These are phyloP conservation scores for Gonocerus acuteangulatus DNA, from an alignment of 2,888 invertebrate genomes.

Conservation along the genomic window DNA sequence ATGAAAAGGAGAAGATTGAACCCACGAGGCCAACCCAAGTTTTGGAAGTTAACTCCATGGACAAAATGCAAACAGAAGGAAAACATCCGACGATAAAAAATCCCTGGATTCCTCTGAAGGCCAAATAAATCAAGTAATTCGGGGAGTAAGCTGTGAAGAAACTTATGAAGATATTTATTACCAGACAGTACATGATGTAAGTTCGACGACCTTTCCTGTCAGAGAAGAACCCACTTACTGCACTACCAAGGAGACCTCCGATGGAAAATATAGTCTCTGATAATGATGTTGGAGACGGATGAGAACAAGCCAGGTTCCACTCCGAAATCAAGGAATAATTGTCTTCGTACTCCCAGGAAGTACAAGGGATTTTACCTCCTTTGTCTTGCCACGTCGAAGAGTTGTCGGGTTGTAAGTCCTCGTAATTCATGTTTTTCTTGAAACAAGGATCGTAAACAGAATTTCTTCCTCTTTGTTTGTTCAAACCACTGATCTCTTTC, in stretches of 20 bases:
- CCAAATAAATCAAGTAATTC: neutral
- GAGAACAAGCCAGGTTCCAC: neutral
- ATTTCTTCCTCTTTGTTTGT: neutral
- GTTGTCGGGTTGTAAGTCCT: neutral
- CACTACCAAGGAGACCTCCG: neutral
- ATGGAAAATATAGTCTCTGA: neutral
- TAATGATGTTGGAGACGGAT: neutral
- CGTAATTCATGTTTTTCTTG: neutral
- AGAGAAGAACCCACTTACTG: neutral
- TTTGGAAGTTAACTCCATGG: too few relatives aligned
- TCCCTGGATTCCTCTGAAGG: neutral
- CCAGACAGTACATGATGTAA: neutral
- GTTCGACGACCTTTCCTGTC: neutral
- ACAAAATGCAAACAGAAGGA: neutral
- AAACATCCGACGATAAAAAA: neutral
- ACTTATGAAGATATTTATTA: neutral
- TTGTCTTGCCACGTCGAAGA: neutral
- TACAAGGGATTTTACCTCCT: neutral
- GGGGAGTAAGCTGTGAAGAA: neutral
- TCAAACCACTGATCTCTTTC: neutral
- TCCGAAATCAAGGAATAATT: neutral
- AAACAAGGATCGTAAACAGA: neutral
- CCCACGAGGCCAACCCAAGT: too few relatives aligned
- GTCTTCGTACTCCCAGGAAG: neutral
- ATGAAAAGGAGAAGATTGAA: too few relatives aligned